Conservation (phyloP, 2,797 vertebrate genomes). For the Poecilia picta region DNA sequence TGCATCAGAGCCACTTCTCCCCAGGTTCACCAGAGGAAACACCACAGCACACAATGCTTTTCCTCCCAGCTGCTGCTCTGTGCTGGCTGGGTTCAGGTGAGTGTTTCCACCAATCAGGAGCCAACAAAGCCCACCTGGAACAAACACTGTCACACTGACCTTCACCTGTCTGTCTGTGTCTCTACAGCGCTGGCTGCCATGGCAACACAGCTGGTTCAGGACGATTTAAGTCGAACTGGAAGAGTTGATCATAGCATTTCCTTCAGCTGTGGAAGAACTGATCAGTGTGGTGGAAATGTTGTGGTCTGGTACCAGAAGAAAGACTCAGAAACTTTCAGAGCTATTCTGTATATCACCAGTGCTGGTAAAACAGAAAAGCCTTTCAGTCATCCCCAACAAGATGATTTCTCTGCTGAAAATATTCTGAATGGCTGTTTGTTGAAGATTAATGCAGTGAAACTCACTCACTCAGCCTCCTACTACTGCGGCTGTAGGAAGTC, state of each 20-base stretch:
- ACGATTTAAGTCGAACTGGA: background rate
- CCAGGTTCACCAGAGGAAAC: too few relatives aligned
- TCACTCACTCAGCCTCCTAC: constrained; percentile 1
- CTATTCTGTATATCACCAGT: background rate
- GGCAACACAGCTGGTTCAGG: constrained; percentile 17
- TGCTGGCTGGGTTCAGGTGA: too few relatives aligned
- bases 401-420: constrained; percentile 11
- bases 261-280: background rate
- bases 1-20: too few relatives aligned
- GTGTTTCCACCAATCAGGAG: too few relatives aligned
- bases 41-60: too few relatives aligned
- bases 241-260: background rate
- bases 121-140: constrained; percentile 1
- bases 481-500: constrained; percentile 15
- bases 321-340: background rate
- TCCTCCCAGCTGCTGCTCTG: too few relatives aligned
- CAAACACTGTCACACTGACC: constrained; percentile 22
- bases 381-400: constrained; percentile 11
- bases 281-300: background rate
- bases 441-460: background rate
- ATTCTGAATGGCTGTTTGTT: background rate
- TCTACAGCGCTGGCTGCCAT: constrained; percentile 31
- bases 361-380: too few relatives aligned
- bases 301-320: constrained; percentile 19
- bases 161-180: constrained; percentile 28